phyloP scores from a whole-genome alignment of 1,140 invertebrate genomes.

The Saccostrea echinata region DNA sequence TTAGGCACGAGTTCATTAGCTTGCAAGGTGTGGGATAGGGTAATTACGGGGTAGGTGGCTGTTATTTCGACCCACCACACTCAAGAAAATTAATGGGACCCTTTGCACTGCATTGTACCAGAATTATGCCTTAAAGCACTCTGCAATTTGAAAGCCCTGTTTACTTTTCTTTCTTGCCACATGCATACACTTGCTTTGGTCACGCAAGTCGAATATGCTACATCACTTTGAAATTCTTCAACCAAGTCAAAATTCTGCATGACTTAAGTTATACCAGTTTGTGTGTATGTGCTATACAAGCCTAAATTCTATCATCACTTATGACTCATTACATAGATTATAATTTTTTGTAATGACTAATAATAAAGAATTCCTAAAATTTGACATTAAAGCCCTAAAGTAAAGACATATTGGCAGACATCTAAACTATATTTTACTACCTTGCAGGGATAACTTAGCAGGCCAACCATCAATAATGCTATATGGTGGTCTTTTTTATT shows the following conservation, averaged over 20 bases:
- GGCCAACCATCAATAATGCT: not conserved
- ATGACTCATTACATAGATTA: not conserved
- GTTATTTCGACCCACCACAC: conserved; percentile 17
- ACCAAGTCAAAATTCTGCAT: no score
- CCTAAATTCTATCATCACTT: not conserved
- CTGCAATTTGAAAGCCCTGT: not conserved
- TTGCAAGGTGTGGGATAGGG: conserved; percentile 5
- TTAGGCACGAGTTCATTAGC: not conserved
- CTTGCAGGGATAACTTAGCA: not conserved
- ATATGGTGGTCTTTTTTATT: not conserved
- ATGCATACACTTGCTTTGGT: not conserved
- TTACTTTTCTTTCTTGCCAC: not conserved
- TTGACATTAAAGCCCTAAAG: conserved; percentile 6
- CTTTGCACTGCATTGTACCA: conserved; percentile 7
- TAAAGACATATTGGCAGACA: not conserved
- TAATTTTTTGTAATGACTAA: not conserved
- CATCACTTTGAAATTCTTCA: no score
- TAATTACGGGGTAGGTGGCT: conserved; percentile 19
- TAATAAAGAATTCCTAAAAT: not conserved
- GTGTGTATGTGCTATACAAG: no score
- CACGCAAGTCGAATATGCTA: not conserved
- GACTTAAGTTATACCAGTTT: no score
- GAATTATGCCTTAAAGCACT: not conserved
- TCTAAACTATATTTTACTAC: not conserved
- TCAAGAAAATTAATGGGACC: conserved; percentile 18